Percentiles rank a stretch among this genome's conserved stretches.
Conservation (phyloP, 2,888 invertebrate species). For the Mechanitis messenoides region DNA sequence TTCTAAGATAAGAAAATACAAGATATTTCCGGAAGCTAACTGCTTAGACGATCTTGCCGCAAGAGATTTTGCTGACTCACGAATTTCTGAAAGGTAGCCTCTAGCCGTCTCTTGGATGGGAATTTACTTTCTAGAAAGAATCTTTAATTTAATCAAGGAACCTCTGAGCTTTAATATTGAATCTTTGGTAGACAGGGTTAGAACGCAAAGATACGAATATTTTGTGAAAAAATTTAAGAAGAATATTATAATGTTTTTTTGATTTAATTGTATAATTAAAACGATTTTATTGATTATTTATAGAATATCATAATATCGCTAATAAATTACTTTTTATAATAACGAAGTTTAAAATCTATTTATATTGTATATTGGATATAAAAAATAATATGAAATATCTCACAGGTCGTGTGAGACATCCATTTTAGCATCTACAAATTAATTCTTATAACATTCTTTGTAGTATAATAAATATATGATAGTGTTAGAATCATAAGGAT, state of each 20-base stretch:
- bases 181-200: constrained; percentile 15
- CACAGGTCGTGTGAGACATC: too few relatives aligned
- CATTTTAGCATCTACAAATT: neutral
- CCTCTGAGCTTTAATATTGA: constrained; percentile 14
- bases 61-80: constrained; percentile 19
- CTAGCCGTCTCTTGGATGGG: constrained; percentile 26
- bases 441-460: constrained; percentile 5
- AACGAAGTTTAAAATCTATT: too few relatives aligned
- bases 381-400: too few relatives aligned
- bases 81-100: constrained; percentile 26
- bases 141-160: constrained; percentile 29
- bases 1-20: constrained; percentile 10
- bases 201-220: neutral
- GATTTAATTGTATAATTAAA: constrained; percentile 2
- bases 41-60: constrained; percentile 18
- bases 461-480: neutral
- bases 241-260: neutral
- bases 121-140: constrained; percentile 29
- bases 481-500: constrained; percentile 6
- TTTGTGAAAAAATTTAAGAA: neutral
- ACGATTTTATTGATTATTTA: constrained; percentile 3
- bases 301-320: neutral
- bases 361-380: too few relatives aligned
- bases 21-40: constrained; percentile 14
- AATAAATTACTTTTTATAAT: too few relatives aligned